Conservation (phyloP, 2,113 vertebrate species). For the Acanthisitta chloris region DNA sequence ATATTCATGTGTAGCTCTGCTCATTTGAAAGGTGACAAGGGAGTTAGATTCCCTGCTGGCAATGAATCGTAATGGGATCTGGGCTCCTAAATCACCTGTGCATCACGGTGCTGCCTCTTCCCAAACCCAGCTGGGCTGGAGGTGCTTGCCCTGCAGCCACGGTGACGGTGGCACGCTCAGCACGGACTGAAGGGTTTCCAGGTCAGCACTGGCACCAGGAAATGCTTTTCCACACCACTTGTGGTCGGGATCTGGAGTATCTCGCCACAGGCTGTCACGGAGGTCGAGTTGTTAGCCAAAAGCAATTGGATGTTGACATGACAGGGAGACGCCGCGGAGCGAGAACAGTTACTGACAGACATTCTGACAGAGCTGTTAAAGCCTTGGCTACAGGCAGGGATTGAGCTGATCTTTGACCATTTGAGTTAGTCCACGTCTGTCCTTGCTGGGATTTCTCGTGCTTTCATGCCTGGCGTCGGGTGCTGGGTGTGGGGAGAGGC, state of each 20-base stretch:
- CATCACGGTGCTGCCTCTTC: not conserved
- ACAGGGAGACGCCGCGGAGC: not conserved
- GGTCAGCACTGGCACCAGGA: not conserved
- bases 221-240: not conserved
- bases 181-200: not conserved
- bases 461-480: not conserved
- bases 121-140: not conserved
- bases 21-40: slow-evolving; percentile 55
- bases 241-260: not conserved
- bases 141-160: accelerated
- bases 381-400: not conserved
- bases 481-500: not conserved
- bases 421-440: not conserved
- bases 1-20: slow-evolving; percentile 53
- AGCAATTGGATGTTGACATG: not conserved
- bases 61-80: not conserved
- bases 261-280: not conserved
- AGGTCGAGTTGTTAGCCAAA: not conserved
- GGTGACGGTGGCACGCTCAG: accelerated
- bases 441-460: not conserved
- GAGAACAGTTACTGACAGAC: not conserved
- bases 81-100: slow-evolving; percentile 41
- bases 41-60: slow-evolving; percentile 48
- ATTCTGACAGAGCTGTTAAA: not conserved
- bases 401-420: not conserved